phyloP scores from a whole-genome alignment of 2,113 vertebrate species.

The Alexandromys fortis region DNA sequence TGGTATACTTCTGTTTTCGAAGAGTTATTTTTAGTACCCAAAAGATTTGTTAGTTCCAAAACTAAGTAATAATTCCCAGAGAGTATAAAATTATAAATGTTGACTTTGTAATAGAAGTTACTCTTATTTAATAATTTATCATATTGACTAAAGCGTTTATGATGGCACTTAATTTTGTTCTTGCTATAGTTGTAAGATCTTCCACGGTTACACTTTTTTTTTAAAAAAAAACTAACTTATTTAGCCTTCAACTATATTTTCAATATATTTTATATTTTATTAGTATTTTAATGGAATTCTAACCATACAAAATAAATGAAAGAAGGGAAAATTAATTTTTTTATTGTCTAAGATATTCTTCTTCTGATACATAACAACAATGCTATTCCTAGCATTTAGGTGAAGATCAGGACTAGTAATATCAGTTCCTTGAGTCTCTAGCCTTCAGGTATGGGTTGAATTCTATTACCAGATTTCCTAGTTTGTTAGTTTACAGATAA shows the following conservation, averaged over 20 bases:
- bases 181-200: background rate
- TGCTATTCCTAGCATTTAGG: background rate
- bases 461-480: background rate
- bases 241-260: background rate
- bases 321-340: background rate
- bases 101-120: background rate
- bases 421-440: background rate
- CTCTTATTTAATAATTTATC: background rate
- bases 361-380: background rate
- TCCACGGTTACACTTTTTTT: background rate
- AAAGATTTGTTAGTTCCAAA: background rate
- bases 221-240: background rate
- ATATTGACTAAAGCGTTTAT: background rate
- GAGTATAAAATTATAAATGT: background rate
- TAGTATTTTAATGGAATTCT: background rate
- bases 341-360: background rate
- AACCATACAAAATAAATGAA: background rate
- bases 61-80: background rate
- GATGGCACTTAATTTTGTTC: background rate
- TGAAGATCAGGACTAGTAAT: background rate
- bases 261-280: background rate
- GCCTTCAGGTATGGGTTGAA: background rate
- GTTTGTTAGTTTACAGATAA: background rate
- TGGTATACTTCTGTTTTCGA: background rate
- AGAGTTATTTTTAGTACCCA: background rate